Base-by-base conservation (phyloP, 2,888 invertebrate genomes). In the Scelioninae gen. 1 region DNA sequence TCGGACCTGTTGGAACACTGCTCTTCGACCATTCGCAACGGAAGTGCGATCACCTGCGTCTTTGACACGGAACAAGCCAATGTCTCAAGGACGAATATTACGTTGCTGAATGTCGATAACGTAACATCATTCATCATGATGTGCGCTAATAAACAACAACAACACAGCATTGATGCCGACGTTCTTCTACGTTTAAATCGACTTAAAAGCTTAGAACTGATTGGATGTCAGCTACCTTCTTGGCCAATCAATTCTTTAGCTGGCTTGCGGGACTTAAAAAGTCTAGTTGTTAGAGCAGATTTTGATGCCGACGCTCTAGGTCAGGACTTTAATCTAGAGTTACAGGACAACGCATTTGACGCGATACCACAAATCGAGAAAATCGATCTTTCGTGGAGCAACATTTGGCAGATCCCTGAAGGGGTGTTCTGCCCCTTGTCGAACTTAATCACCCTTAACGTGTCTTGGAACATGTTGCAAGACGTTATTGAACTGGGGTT, bases 1-100 rank as follows among this genome's bases (percentile, higher is more conserved):
- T 96, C 97, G 92, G 97, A 97, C 92, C 96, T 96, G 84, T 97
- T 97, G 76, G 97, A 97, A 91, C 96, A 97, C 92, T 97, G 97
- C 89, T 95, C 96, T 90, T 96, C 96, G 96, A 90, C 92, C 71
- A 86, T 88, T 23, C 85, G 86, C 65, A 90, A 89, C 85, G 91
- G 90, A 74, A 90, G 89, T 34, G 85, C 89, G 43, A 85, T 95
- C 94, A 89, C 94, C 94, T 84, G 94, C 93, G 71, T 94, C 93
- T 87, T 94, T 93, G 85, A 92, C 89, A 85, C 87, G 71, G 84
- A 77, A 8, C 65, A 96, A 96, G 83, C 94, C 96, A 84, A 95
- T 95, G 82, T 8, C 13, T 55, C 55, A n/a, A 85, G 87, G 96
- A 97, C 93, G 95, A 96, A 93, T 94, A 97, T 89, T 94, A 97